Evolutionary conservation across 2,113 vertebrate genomes (phyloP), one percentile per base, ranked within the genome.

Genomic region (Peromyscus californicus): DNA sequence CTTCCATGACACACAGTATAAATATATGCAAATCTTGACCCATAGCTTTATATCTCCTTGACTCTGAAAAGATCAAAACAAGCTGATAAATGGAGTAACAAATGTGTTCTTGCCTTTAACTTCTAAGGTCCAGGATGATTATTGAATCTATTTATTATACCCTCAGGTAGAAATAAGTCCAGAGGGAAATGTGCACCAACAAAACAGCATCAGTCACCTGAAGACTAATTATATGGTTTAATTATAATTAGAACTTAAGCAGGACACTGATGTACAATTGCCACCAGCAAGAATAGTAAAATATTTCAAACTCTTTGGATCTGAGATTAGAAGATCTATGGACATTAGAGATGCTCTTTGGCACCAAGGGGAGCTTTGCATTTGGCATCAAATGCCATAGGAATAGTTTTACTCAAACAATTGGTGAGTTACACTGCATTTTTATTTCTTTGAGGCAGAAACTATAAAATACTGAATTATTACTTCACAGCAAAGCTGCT

Each of bases 401-500:
- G 89, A 89, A 92, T 70, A 84, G 33, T 90, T 96, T 76, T 95
- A 86, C 79, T 29, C 85, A 87, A 63, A 13, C 95, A 91, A 96
- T 19, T 91, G 69, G 19, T 89, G 95, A 96, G 63, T 96, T 84
- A 36, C 24, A 96, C 67, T 86, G 78, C 90, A 22, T 91, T 96
- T 97, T 98, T 84, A 78, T 96, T 80, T 96, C 91, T 96, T 98
- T 98, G 96, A 97, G 74, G 90, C 89, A 97, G 76, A 91, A 98
- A 98, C 92, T 97, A 97, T 96, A 98, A 98, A 98, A 97, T 93
- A 95, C 95, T 96, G 96, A 97, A 97, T 92, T 95, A 96, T 83
- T 97, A 98, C 96, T 96, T 98, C 95, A 97, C 54, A 98, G 96
- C 78, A 98, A 98, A 97, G 93, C 97, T 92, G 29, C 89, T 98